Conservation (phyloP, 2,888 invertebrate species). For the Taphrorychus bicolor region DNA sequence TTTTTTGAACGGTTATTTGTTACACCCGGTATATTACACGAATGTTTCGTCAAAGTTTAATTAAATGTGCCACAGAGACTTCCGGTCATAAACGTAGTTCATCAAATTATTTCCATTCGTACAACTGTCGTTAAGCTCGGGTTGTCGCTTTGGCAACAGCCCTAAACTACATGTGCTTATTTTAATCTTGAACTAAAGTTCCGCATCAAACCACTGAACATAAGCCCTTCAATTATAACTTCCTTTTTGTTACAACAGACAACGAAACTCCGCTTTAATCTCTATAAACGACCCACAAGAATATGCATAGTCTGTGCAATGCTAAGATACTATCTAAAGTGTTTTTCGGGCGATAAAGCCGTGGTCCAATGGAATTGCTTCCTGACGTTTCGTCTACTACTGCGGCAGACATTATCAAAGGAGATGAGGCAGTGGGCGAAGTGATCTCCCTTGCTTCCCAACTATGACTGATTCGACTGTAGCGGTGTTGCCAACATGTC, state of each 20-base stretch:
- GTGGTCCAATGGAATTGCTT: too few species aligned
- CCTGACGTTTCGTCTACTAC: too few species aligned
- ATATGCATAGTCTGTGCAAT: background rate
- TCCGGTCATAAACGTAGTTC: background rate
- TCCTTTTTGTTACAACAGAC: slow-evolving; percentile 1
- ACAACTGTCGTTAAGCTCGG: background rate
- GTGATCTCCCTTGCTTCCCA: too few species aligned
- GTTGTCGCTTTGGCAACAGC: background rate
- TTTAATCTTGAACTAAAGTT: slow-evolving; percentile 1
- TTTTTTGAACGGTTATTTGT: too few species aligned
- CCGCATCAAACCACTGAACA: slow-evolving; percentile 3
- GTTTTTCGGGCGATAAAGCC: background rate
- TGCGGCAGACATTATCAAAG: too few species aligned
- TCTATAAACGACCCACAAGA: background rate
- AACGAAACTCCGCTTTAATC: background rate
- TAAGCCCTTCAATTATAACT: slow-evolving; percentile 4
- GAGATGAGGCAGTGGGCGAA: too few species aligned
- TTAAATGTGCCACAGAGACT: background rate
- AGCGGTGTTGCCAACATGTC: too few species aligned
- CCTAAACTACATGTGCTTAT: background rate
- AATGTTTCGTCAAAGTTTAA: background rate
- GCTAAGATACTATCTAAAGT: background rate
- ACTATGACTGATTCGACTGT: too few species aligned
- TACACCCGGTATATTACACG: background rate
- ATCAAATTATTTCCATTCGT: background rate